phyloP scores from a whole-genome alignment of 2,888 invertebrate species.

The Keiferia lycopersicella region DNA sequence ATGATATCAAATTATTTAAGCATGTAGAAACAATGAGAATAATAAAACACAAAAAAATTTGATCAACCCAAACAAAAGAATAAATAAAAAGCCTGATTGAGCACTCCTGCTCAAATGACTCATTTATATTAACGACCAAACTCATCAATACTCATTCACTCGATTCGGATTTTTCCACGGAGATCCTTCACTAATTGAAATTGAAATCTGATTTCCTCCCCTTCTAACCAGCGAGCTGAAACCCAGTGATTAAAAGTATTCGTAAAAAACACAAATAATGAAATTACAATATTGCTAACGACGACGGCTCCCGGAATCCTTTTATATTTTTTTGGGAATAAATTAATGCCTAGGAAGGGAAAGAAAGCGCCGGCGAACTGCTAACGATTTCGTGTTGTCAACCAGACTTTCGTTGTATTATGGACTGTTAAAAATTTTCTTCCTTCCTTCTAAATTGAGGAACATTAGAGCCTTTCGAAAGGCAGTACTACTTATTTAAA shows the following conservation, averaged over 20 bases:
- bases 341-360: constrained; percentile 72
- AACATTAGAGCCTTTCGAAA: background rate
- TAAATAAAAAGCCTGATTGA: constrained; percentile 60
- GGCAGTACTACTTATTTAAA: too few species aligned
- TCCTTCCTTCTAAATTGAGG: background rate
- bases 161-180: constrained; percentile 67
- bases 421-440: constrained; percentile 33
- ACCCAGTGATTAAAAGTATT: constrained; percentile 79
- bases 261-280: constrained; percentile 81
- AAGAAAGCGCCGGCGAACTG: constrained; percentile 60
- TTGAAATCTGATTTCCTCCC: constrained; percentile 78
- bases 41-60: constrained; percentile 20
- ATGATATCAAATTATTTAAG: background rate
- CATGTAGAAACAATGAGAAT: constrained; percentile 13
- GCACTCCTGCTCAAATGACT: constrained; percentile 60
- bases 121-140: constrained; percentile 74
- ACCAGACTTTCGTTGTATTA: constrained; percentile 45
- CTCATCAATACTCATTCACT: constrained; percentile 78
- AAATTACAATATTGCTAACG: constrained; percentile 83
- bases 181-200: constrained; percentile 79
- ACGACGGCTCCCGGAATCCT: constrained; percentile 75
- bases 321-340: constrained; percentile 78
- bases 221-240: constrained; percentile 55
- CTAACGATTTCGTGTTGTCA: constrained; percentile 67
- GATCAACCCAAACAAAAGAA: constrained; percentile 43